Percentiles rank a stretch among this genome's conserved stretches.
Conservation (phyloP, 1,140 invertebrate genomes). For the Propsilocerus akamusi region DNA sequence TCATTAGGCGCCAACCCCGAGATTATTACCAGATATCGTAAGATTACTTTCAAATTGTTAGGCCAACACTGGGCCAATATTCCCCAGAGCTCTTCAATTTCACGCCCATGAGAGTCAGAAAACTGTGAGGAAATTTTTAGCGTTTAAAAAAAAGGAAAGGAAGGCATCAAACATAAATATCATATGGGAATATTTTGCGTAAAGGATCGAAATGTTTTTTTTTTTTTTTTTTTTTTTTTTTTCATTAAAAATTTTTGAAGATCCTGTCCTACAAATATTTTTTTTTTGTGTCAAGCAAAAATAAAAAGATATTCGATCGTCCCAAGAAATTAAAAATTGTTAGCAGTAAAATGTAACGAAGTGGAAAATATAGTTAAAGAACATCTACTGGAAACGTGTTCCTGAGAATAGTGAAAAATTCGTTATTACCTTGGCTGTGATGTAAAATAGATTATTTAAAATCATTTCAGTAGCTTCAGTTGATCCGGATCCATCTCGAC, state of each 20-base stretch:
- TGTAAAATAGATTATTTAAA: slow-evolving; percentile 95
- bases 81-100: slow-evolving; percentile 90
- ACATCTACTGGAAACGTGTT: too few species aligned
- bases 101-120: slow-evolving; percentile 85
- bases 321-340: too few species aligned
- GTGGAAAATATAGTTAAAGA: too few species aligned
- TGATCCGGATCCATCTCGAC: slow-evolving; percentile 88
- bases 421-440: slow-evolving; percentile 94
- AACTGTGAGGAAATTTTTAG: slow-evolving; percentile 40
- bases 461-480: slow-evolving; percentile 99
- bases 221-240: too few species aligned
- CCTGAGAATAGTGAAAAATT: too few species aligned
- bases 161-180: too few species aligned
- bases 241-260: too few species aligned
- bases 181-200: slow-evolving; percentile 5
- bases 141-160: too few species aligned
- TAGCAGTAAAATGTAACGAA: too few species aligned
- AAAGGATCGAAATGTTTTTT: not conserved
- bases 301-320: too few species aligned
- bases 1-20: slow-evolving; percentile 89
- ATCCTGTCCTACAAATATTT: too few species aligned
- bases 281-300: too few species aligned
- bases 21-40: slow-evolving; percentile 93
- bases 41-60: slow-evolving; percentile 91
- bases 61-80: slow-evolving; percentile 90